Conservation (phyloP, 2,113 vertebrate genomes). For the Eclectus roratus region DNA sequence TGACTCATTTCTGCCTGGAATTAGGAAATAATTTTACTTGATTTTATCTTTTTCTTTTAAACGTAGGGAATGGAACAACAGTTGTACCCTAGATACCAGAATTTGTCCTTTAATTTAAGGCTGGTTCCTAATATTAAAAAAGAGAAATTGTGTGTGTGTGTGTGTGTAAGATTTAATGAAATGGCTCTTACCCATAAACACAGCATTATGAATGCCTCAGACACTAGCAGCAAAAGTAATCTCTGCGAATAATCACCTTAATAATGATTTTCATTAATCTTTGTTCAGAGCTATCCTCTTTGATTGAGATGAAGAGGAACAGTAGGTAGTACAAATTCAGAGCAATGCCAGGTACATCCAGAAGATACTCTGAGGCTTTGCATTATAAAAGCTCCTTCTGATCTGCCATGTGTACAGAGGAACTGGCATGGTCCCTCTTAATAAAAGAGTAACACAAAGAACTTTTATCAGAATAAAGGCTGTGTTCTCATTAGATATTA, state of each 20-base stretch:
- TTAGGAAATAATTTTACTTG: background rate
- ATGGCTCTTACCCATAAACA: background rate
- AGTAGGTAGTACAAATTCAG: slow-evolving; percentile 40
- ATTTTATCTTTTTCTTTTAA: slow-evolving; percentile 8
- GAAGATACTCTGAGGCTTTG: slow-evolving; percentile 9
- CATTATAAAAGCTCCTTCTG: slow-evolving; percentile 44
- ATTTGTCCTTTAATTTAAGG: slow-evolving; percentile 18
- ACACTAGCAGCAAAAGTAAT: slow-evolving; percentile 30
- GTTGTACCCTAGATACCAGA: background rate
- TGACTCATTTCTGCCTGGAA: background rate
- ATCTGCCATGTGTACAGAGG: slow-evolving; percentile 33
- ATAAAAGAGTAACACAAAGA: slow-evolving; percentile 48
- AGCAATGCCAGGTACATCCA: slow-evolving; percentile 12
- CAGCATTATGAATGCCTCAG: background rate
- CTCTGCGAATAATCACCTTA: slow-evolving; percentile 28
- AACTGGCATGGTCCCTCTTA: slow-evolving; percentile 24
- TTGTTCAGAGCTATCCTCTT: slow-evolving; percentile 37
- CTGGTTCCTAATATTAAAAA: background rate
- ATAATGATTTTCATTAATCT: slow-evolving; percentile 54
- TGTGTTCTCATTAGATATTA: slow-evolving; percentile 22
- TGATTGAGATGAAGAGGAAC: slow-evolving; percentile 52
- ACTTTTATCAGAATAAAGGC: slow-evolving; percentile 6
- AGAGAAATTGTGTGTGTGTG: background rate
- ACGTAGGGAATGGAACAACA: background rate
- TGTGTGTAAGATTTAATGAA: background rate